phyloP scores from a whole-genome alignment of 2,113 vertebrate genomes.

The Benitochromis conjunctus region DNA sequence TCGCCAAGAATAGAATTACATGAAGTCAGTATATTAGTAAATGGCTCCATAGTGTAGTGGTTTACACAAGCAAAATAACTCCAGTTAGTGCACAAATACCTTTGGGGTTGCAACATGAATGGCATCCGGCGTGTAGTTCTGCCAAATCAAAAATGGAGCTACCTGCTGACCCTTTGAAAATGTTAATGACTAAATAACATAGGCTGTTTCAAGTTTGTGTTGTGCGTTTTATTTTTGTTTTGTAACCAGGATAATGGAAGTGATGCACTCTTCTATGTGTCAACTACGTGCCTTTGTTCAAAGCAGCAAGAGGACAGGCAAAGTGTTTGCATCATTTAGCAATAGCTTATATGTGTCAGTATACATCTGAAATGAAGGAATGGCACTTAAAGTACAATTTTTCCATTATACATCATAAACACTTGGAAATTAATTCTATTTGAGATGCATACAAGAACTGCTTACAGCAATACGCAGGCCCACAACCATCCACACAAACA shows the following conservation, averaged over 20 bases:
- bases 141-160: not conserved
- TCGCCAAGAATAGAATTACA: not conserved
- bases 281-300: not conserved
- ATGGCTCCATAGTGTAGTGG: not conserved
- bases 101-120: not conserved
- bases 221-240: rapidly evolving
- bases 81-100: not conserved
- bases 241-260: not conserved
- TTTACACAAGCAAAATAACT: not conserved
- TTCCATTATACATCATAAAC: not conserved
- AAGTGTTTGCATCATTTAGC: not conserved
- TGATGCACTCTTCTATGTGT: rapidly evolving
- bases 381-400: not conserved
- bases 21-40: not conserved
- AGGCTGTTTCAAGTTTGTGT: not conserved
- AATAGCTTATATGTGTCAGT: not conserved
- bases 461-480: not conserved
- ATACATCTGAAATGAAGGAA: not conserved
- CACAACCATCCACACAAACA: not conserved
- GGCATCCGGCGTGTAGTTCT: not conserved
- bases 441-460: not conserved
- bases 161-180: not conserved
- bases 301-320: not conserved
- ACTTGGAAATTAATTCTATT: not conserved
- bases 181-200: not conserved